Evolutionary conservation across 2,888 invertebrate genomes (phyloP), one percentile per base, ranked within the genome.

Genomic region (Autographa gamma): DNA sequence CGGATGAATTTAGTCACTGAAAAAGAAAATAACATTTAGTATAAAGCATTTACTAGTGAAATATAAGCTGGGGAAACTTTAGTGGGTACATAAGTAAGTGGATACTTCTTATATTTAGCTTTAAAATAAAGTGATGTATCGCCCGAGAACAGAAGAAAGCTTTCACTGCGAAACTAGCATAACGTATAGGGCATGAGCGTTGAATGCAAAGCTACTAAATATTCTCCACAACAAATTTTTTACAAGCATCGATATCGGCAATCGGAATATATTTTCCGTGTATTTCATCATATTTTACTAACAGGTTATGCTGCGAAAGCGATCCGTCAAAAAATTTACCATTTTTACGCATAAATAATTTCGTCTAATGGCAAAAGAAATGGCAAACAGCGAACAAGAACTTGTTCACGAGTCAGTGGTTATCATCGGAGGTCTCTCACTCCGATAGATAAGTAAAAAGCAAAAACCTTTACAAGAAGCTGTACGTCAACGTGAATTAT

Each of bases 1-100:
- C 99, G 98, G 96, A 99, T 99, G 96, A 99, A 99, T 96, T 99
- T 99, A 85, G 99, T 99, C 95, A 99, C 99, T 99, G 97, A n/a
- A 97, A 97, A 86, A 90, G 91, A 89, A 88, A 83, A 38, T 60
- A 48, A 66, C 8, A 56, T 81, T 80, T 73, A 81, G 66, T 76
- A 74, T 19, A 71, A 73, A 61, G 41, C 56, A 25, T 38, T 52
- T 54, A 69, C 18, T 63, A 43, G 60, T 56, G 32, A 67, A 61
- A 71, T 65, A 70, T 62, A 64, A 58, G n/a, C 14, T 38, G 32
- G 60, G 56, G 48, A 19, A 59, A 41, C 65, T 60, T 69, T 43
- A 63, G 66, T 25, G 66, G 63, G 48, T 60, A 59, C 61, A 31
- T 18, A 41, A 64, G 25, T 65, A 64, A 11, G 58, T 71, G 31